Evolutionary conservation across 2,797 vertebrate genomes (phyloP).

Genomic region (Eulemur rubriventer): DNA sequence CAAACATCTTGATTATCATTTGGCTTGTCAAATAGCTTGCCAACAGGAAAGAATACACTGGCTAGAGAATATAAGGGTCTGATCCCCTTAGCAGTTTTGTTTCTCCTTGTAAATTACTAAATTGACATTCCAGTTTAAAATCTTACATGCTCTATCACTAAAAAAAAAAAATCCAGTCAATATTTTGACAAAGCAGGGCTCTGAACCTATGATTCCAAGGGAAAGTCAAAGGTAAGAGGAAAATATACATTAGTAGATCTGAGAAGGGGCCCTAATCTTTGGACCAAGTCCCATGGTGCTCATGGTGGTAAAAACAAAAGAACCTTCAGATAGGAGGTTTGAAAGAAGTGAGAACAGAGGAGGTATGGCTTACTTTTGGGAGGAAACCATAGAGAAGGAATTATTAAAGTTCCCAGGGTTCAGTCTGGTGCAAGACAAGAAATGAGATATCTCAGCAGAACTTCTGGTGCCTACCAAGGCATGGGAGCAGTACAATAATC

Average conservation of each 20-base stretch:
- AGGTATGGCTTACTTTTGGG: not conserved
- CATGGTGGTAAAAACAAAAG: not conserved
- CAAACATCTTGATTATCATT: not conserved
- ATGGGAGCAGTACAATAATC: not conserved
- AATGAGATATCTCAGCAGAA: not conserved
- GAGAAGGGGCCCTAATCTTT: not conserved
- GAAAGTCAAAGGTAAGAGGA: not conserved
- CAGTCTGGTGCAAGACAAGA: not conserved
- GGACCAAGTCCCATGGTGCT: not conserved
- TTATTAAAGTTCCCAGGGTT: not conserved
- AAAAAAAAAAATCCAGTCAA: not conserved
- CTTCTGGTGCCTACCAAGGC: not conserved
- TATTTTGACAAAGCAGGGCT: slow-evolving; percentile 8
- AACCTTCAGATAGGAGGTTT: not conserved
- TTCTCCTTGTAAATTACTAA: slow-evolving; percentile 12
- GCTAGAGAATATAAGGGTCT: not conserved
- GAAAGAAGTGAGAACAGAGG: not conserved
- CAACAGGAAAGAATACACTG: slow-evolving; percentile 27
- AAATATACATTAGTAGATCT: not conserved
- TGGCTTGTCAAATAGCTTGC: not conserved
- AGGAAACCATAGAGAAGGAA: not conserved
- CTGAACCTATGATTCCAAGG: not conserved
- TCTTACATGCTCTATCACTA: not conserved
- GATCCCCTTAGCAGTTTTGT: not conserved
- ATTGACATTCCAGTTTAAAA: slow-evolving; percentile 3